Evolutionary conservation across 2,888 invertebrate genomes (phyloP).

Genomic region (Dastarcus helophoroides): DNA sequence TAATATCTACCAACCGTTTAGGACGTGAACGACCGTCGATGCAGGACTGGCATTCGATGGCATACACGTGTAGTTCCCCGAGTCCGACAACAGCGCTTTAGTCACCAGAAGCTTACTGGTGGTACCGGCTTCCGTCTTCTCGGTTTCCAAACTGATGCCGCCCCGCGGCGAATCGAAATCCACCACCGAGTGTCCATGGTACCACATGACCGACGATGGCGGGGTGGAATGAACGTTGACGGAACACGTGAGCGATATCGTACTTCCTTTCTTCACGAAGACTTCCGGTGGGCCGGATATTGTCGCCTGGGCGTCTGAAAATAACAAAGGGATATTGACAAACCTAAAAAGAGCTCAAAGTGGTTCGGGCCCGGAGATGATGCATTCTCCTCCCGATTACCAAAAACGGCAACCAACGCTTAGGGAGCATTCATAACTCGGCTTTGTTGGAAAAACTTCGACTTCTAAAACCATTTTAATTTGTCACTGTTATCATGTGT

Average conservation of each 20-base stretch:
- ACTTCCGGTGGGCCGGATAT: slow-evolving; percentile 79
- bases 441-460: too few species aligned
- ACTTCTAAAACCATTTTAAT: too few species aligned
- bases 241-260: slow-evolving; percentile 78
- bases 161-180: slow-evolving; percentile 76
- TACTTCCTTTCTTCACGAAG: slow-evolving; percentile 82
- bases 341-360: too few species aligned
- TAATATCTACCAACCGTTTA: slow-evolving; percentile 55
- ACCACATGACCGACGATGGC: slow-evolving; percentile 72
- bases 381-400: too few species aligned
- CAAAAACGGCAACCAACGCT: too few species aligned
- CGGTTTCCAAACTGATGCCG: slow-evolving; percentile 78
- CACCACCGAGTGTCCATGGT: slow-evolving; percentile 69
- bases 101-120: slow-evolving; percentile 74
- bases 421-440: too few species aligned
- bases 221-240: slow-evolving; percentile 78
- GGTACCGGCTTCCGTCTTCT: slow-evolving; percentile 71
- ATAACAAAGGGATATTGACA: too few species aligned
- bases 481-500: too few species aligned
- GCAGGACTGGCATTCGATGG: slow-evolving; percentile 75
- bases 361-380: too few species aligned
- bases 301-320: slow-evolving; percentile 74
- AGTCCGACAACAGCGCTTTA: slow-evolving; percentile 71
- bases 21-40: slow-evolving; percentile 72
- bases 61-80: slow-evolving; percentile 84